These are phyloP conservation scores for Furnarius figulus DNA, from an alignment of 2,113 vertebrate genomes.

Conservation along the genomic window DNA sequence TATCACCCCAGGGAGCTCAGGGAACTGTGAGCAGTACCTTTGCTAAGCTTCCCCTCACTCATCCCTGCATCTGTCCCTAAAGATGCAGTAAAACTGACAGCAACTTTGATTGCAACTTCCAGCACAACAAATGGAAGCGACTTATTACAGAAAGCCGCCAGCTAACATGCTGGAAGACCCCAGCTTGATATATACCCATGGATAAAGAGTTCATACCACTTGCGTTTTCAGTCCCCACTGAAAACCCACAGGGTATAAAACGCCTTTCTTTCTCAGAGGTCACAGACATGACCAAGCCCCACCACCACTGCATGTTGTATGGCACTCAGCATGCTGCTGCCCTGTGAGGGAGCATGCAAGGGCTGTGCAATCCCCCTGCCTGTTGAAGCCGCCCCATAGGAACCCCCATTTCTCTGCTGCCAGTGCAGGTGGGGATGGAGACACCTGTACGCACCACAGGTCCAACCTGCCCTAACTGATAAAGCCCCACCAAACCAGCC, in stretches of 20 bases:
- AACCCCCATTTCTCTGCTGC: background rate
- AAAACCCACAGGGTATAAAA: background rate
- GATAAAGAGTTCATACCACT: background rate
- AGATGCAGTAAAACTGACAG: background rate
- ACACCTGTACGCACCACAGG: fast-evolving
- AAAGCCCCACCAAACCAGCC: background rate
- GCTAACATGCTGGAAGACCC: background rate
- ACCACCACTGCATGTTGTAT: fast-evolving
- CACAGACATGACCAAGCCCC: fast-evolving
- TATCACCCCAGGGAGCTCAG: background rate
- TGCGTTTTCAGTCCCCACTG: background rate
- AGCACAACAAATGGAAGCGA: background rate
- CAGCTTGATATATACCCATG: background rate
- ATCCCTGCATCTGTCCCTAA: background rate
- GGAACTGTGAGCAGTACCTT: background rate
- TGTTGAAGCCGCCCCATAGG: background rate
- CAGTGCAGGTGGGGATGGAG: background rate
- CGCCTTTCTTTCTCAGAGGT: background rate
- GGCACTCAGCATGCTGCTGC: fast-evolving
- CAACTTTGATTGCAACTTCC: background rate
- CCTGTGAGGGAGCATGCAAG: background rate
- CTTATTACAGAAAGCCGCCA: background rate
- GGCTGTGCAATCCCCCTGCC: background rate
- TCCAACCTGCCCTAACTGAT: background rate
- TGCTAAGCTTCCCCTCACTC: background rate